Evolutionary conservation across 2,113 vertebrate genomes (phyloP).

Genomic region (Thymallus thymallus): DNA sequence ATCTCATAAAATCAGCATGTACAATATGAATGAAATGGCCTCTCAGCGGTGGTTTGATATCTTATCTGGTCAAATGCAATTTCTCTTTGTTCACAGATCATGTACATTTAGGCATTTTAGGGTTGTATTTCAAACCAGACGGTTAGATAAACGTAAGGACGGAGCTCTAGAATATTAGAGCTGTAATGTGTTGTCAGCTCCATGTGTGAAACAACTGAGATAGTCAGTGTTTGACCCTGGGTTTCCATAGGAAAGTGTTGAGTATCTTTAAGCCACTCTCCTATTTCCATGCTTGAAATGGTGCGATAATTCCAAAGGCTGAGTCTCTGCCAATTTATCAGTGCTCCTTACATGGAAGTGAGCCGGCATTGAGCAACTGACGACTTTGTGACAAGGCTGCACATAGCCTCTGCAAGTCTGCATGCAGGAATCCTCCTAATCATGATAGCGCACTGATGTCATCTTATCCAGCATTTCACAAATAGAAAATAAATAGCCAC

Average conservation of each 20-base stretch:
- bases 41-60: background rate
- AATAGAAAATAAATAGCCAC: too few species aligned
- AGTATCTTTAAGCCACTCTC: constrained; percentile 46
- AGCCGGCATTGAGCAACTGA: constrained; percentile 25
- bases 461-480: background rate
- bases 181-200: constrained; percentile 25
- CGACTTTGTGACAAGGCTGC: constrained; percentile 13
- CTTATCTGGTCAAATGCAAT: background rate
- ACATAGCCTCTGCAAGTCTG: background rate
- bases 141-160: background rate
- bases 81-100: constrained; percentile 10
- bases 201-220: constrained; percentile 33
- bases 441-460: constrained; percentile 25
- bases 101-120: background rate
- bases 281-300: constrained; percentile 54
- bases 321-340: constrained; percentile 37
- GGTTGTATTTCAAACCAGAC: constrained; percentile 3
- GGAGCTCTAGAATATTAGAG: background rate
- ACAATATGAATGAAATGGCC: background rate
- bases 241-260: constrained; percentile 37
- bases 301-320: constrained; percentile 57
- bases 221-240: constrained; percentile 32
- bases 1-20: background rate
- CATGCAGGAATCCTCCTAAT: constrained; percentile 10
- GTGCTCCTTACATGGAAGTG: constrained; percentile 52